Conservation (phyloP, 2,113 vertebrate species). For the Actenoides lindsayi region DNA sequence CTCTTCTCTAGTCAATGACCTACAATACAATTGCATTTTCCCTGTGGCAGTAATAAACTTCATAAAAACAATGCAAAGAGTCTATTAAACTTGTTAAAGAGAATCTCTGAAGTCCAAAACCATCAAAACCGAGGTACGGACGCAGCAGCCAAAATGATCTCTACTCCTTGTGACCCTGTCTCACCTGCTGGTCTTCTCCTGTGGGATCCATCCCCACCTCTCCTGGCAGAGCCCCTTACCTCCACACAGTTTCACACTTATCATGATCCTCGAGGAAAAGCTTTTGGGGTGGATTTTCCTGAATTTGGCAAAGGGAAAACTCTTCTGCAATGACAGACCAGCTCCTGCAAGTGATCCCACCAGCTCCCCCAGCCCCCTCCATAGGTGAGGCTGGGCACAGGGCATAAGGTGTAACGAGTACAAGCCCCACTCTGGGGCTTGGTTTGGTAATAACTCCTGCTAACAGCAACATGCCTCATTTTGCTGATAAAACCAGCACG, state of each 20-base stretch:
- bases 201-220: background rate
- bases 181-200: background rate
- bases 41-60: background rate
- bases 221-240: background rate
- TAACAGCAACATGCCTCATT: background rate
- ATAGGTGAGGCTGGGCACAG: background rate
- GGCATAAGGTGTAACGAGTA: background rate
- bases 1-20: background rate
- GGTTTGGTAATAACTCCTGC: accelerated
- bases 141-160: background rate
- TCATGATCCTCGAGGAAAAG: background rate
- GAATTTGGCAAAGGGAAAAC: background rate
- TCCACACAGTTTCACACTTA: background rate
- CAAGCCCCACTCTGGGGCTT: accelerated
- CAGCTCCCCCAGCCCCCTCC: background rate
- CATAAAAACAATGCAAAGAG: accelerated
- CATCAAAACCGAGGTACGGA: background rate
- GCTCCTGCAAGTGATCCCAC: no score
- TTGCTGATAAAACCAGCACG: background rate
- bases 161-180: accelerated
- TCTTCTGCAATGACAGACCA: background rate
- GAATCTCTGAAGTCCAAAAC: background rate
- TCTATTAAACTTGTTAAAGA: background rate
- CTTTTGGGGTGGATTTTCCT: background rate
- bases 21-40: background rate